Percentiles rank a stretch among this genome's conserved stretches.
Conservation (phyloP, 2,888 invertebrate species). For the Dyspetes luteomarginatus region DNA sequence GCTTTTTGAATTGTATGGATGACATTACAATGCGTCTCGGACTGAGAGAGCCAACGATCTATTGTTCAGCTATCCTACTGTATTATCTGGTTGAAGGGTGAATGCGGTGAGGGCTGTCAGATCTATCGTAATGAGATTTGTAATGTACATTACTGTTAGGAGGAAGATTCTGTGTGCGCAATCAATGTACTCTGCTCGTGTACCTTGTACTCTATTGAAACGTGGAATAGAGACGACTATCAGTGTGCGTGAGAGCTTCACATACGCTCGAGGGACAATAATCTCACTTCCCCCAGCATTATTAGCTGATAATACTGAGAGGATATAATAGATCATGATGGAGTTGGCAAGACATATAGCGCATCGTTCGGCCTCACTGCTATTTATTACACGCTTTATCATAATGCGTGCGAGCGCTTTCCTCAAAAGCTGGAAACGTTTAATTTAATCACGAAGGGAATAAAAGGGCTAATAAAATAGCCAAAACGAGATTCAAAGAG, state of each 20-base stretch:
- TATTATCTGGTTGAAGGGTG: background rate
- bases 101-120: background rate
- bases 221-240: background rate
- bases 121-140: background rate
- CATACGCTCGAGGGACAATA: background rate
- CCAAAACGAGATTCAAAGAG: background rate
- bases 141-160: background rate
- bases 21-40: background rate
- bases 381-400: background rate
- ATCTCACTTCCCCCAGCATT: background rate
- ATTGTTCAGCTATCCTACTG: background rate
- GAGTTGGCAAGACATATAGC: background rate
- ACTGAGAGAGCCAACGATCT: background rate
- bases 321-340: background rate
- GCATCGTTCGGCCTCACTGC: background rate
- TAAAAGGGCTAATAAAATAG: background rate
- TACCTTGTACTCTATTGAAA: background rate
- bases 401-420: background rate
- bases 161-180: background rate
- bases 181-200: conserved; percentile 7
- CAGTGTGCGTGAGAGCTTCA: background rate
- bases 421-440: background rate
- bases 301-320: background rate
- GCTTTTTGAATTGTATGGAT: background rate
- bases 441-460: background rate